Base-by-base conservation (phyloP, 1,140 invertebrate genomes). In the Drosophila burlai region DNA sequence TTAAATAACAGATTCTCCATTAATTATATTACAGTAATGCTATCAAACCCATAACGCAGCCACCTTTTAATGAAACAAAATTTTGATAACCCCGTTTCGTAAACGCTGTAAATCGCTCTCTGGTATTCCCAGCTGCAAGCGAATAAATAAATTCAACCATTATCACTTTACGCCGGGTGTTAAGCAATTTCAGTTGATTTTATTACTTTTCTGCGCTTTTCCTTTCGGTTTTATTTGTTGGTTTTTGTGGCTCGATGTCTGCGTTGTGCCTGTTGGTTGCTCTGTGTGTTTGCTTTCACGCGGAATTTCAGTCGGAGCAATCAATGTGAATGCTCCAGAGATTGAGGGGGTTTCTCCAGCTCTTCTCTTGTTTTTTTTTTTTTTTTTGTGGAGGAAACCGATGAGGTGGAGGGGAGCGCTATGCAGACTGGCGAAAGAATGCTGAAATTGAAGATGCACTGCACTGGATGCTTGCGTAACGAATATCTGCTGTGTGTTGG, bases 401-500 rank as follows among this genome's bases (percentile, higher is more conserved):
- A 40, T 18, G 40, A 21, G 26, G 24, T 40, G 31, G 9, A 21
- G 18, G 42, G 50, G 24, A 64, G 65, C 50, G 49, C 67, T 81
- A 81, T 89, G 84, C 84, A 90, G 67, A 68, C 67, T 69, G 49
- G 59, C 73, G 68, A 71, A 89, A 89, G 85, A 89, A 89, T 89
- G 85, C 79, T 82, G 81, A 90, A 89, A 89, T 89, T 89, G 85
- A 90, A 89, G 81, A 89, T 61, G 81, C 59, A 50, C 40, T 68
- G 73, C 74, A 61, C 49, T 77, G 54, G 16, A 66, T 76, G 49
- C 73, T 66, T 76, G 59, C 54, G 59, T 76, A 74, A 74, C 71
- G 29, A 61, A 74, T 52, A 46, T 38, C 40, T 24, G 38, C n/a
- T 24, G 45, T 60, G 38, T 49, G 18, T 34, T 50, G 50, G 29